Conservation (phyloP, 2,113 vertebrate genomes). For the Pelmatolapia mariae region DNA sequence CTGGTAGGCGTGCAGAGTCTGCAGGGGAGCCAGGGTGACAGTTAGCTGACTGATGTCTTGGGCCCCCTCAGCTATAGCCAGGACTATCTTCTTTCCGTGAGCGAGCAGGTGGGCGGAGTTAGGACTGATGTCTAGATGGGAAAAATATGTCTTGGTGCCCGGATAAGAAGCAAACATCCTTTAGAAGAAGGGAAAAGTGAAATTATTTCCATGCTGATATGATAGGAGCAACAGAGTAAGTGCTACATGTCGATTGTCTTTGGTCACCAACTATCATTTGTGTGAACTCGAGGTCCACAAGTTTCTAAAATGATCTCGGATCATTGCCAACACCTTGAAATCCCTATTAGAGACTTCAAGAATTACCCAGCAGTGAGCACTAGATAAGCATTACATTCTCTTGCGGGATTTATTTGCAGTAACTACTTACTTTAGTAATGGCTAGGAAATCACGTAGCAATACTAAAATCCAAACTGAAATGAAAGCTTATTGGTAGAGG, state of each 20-base stretch:
- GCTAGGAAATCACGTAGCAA: fast-evolving
- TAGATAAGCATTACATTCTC: not conserved
- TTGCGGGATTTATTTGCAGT: not conserved
- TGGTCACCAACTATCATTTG: not conserved
- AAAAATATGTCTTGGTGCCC: slow-evolving; percentile 75
- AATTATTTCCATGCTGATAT: not conserved
- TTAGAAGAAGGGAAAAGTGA: not conserved
- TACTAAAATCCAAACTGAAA: not conserved
- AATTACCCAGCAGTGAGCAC: not conserved
- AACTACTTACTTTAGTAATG: not conserved
- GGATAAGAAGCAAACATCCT: slow-evolving; percentile 73
- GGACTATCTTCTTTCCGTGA: slow-evolving; percentile 71
- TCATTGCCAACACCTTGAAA: not conserved
- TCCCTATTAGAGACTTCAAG: not conserved
- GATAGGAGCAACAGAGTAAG: not conserved
- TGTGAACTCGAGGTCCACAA: not conserved
- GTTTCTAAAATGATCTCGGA: not conserved
- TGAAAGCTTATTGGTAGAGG: not conserved
- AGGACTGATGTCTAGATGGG: slow-evolving; percentile 69
- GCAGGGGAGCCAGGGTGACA: slow-evolving; percentile 63
- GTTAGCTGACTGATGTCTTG: slow-evolving; percentile 67
- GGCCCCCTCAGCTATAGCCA: slow-evolving; percentile 67
- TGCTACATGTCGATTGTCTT: not conserved
- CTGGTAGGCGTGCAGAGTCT: slow-evolving; percentile 70
- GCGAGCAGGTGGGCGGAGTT: slow-evolving; percentile 55